Conservation (phyloP, 1,140 invertebrate genomes). For the Delia radicum region DNA sequence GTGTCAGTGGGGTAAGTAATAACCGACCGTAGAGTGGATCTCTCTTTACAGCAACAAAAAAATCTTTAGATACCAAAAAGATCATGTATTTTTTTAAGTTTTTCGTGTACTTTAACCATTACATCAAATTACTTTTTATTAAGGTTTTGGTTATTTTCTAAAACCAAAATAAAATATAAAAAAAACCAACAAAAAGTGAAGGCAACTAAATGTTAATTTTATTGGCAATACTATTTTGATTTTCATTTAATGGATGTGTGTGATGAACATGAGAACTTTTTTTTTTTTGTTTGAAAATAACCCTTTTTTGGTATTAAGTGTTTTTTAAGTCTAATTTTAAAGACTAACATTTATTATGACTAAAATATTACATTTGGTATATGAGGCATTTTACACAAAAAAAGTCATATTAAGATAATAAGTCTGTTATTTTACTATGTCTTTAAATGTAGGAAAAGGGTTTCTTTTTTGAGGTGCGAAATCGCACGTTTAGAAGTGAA, state of each 20-base stretch:
- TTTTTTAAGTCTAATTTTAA: too few species aligned
- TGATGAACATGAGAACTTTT: not conserved
- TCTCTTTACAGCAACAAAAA: not conserved
- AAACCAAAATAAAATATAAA: not conserved
- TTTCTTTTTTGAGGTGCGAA: too few species aligned
- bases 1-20: slow-evolving; percentile 55
- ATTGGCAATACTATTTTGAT: not conserved
- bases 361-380: too few species aligned
- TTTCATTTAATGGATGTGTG: not conserved
- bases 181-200: not conserved
- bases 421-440: too few species aligned
- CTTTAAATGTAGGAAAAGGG: too few species aligned
- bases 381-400: too few species aligned
- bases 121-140: not conserved
- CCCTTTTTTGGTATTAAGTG: not conserved
- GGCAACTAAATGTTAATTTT: not conserved
- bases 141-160: not conserved
- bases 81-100: not conserved
- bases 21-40: not conserved
- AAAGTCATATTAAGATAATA: too few species aligned
- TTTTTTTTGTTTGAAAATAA: not conserved
- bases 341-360: too few species aligned
- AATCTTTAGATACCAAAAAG: slow-evolving; percentile 11
- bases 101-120: not conserved
- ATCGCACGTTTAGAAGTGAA: too few species aligned